Percentiles rank a stretch among this genome's conserved stretches.
Conservation (phyloP, 2,888 invertebrate species). For the Buathra laborator region DNA sequence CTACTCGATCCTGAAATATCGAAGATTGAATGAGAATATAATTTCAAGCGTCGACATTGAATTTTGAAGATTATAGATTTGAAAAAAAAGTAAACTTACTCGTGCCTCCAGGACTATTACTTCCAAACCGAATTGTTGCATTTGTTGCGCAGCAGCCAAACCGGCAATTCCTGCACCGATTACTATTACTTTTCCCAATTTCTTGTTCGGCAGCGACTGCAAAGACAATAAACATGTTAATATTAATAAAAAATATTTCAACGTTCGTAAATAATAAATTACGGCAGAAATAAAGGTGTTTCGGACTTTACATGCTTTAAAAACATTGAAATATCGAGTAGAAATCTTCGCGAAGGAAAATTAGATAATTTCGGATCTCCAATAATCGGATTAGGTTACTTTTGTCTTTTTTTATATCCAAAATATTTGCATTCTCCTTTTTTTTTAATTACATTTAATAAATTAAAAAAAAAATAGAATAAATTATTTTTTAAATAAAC, state of each 20-base stretch:
- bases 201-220: conserved; percentile 85
- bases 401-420: too few relatives aligned
- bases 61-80: neutral
- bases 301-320: too few relatives aligned
- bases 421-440: too few relatives aligned
- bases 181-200: conserved; percentile 87
- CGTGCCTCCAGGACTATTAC: conserved; percentile 95
- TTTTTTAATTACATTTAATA: neutral
- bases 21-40: conserved; percentile 10
- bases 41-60: neutral
- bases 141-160: conserved; percentile 96
- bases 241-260: conserved; percentile 22
- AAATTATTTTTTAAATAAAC: neutral
- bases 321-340: too few relatives aligned
- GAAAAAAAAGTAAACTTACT: conserved; percentile 75
- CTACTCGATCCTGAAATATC: conserved; percentile 92
- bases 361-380: too few relatives aligned
- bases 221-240: conserved; percentile 63
- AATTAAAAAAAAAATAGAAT: neutral
- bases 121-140: conserved; percentile 98
- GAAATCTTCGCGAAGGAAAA: too few relatives aligned
- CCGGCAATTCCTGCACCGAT: conserved; percentile 96
- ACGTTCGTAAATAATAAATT: neutral
- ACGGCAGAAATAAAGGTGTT: too few relatives aligned
- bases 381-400: too few relatives aligned